Conservation (phyloP, 1,140 invertebrate species). For the Drosophila dunni region DNA sequence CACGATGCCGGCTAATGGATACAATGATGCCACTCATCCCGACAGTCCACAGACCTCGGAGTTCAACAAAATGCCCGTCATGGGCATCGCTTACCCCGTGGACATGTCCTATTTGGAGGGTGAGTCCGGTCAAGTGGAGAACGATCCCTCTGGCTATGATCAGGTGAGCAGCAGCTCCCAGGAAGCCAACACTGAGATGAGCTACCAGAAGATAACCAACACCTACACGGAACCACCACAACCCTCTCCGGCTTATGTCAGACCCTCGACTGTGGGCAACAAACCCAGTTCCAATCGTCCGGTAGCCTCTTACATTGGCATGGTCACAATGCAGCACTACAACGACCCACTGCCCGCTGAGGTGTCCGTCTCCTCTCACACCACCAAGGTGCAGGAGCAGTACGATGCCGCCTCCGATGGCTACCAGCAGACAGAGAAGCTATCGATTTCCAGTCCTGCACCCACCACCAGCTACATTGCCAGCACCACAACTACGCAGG, state of each 20-base stretch:
- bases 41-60: conserved; percentile 67
- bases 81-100: conserved; percentile 78
- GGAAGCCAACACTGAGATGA: conserved; percentile 61
- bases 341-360: conserved; percentile 65
- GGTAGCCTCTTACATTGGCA: conserved; percentile 74
- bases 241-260: conserved; percentile 51
- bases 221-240: conserved; percentile 55
- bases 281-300: conserved; percentile 56
- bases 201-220: conserved; percentile 61
- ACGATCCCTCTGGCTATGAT: conserved; percentile 29
- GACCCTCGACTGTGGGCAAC: conserved; percentile 54
- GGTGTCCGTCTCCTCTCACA: conserved; percentile 77
- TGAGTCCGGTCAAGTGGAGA: conserved; percentile 46
- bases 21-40: conserved; percentile 57
- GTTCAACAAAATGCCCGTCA: conserved; percentile 80
- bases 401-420: conserved; percentile 42
- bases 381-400: conserved; percentile 75
- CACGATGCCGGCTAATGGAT: conserved; percentile 69
- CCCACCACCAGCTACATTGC: conserved; percentile 51
- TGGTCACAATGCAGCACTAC: conserved; percentile 78
- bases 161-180: conserved; percentile 44
- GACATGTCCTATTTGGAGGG: conserved; percentile 79
- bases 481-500: conserved; percentile 31
- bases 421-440: conserved; percentile 51
- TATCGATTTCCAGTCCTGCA: conserved; percentile 16